These are phyloP conservation scores for Craseonycteris thonglongyai DNA, from an alignment of 2,113 vertebrate species.

Conservation along the genomic window DNA sequence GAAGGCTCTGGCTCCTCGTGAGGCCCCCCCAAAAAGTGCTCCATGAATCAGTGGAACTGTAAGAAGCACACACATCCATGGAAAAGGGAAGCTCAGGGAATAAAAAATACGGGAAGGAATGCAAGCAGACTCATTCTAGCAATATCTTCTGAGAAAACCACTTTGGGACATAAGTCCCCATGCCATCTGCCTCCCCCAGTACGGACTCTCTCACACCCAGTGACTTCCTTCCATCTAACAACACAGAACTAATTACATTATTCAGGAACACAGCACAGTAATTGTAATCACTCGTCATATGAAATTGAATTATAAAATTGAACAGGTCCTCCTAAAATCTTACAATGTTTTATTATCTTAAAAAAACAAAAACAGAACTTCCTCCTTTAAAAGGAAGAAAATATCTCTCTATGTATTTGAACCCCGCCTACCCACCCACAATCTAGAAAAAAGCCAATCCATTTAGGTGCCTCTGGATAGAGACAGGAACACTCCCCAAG, in stretches of 20 bases:
- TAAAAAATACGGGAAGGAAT: background rate
- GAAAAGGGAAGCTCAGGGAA: too few relatives aligned
- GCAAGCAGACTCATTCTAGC: fast-evolving
- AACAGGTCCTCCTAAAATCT: background rate
- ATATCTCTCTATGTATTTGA: too few relatives aligned
- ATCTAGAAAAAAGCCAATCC: background rate
- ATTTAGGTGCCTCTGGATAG: background rate
- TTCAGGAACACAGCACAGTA: background rate
- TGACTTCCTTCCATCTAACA: background rate
- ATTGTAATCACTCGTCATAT: slow-evolving; percentile 4
- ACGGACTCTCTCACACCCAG: background rate
- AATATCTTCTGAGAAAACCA: background rate
- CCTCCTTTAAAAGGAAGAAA: background rate
- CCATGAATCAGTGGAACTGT: background rate
- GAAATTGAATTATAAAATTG: slow-evolving; percentile 14
- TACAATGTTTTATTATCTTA: background rate
- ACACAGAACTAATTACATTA: background rate
- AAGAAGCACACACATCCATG: fast-evolving
- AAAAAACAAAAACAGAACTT: background rate
- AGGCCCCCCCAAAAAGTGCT: background rate
- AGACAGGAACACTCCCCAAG: background rate
- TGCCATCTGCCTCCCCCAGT: background rate
- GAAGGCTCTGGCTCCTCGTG: background rate
- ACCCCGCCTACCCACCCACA: background rate
- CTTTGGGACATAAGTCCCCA: background rate